Percentiles rank a stretch among this genome's conserved stretches.
Evolutionary conservation across 2,797 vertebrate genomes (phyloP).

Genomic region (Natrix natrix): DNA sequence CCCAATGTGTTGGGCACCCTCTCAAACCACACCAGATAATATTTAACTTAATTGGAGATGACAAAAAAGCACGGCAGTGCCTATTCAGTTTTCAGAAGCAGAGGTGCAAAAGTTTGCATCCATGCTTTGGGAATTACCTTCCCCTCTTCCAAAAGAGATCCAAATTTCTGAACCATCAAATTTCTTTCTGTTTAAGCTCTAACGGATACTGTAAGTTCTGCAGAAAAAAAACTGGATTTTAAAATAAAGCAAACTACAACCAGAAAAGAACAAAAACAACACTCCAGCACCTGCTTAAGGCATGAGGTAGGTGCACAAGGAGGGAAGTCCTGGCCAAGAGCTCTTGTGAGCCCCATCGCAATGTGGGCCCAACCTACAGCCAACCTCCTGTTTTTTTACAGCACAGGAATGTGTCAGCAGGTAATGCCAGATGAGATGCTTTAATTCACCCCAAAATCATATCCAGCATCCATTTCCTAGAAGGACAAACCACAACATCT

Average conservation of each 20-base stretch:
- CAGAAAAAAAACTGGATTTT: not conserved
- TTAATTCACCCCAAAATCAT: not conserved
- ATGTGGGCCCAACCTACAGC: not conserved
- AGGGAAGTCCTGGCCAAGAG: not conserved
- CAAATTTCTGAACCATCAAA: not conserved
- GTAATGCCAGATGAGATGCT: rapidly evolving
- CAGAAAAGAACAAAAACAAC: rapidly evolving
- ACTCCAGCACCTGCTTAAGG: slow-evolving; percentile 6
- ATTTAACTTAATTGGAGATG: not conserved
- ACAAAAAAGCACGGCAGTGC: not conserved
- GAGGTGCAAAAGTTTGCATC: not conserved
- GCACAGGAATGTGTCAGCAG: not conserved
- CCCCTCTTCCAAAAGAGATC: not conserved
- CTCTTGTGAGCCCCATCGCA: not conserved
- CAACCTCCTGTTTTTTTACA: not conserved
- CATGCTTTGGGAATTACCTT: not conserved
- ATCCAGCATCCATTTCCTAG: not conserved
- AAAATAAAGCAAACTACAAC: rapidly evolving
- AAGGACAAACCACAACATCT: not conserved
- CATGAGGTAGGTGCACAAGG: not conserved
- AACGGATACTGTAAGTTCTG: not conserved
- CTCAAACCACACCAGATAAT: rapidly evolving
- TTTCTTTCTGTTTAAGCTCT: not conserved
- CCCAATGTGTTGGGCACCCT: rapidly evolving
- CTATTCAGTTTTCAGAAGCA: not conserved